These are phyloP conservation scores for Diuraphis noxia DNA, from an alignment of 1,140 invertebrate genomes.

Conservation along the genomic window DNA sequence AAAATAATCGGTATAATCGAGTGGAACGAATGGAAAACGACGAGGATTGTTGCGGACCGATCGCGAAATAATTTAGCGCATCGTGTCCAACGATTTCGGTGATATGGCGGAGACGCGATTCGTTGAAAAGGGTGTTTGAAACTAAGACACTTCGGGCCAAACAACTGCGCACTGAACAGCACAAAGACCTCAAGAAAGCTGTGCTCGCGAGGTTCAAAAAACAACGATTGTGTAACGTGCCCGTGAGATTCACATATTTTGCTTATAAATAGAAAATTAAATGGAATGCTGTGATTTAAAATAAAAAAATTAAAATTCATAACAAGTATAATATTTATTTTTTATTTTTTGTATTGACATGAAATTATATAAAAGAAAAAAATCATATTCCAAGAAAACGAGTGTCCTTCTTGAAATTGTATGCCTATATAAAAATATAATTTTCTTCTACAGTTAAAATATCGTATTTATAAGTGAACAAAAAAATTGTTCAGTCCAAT, in stretches of 20 bases:
- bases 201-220: background rate
- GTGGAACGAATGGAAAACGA: background rate
- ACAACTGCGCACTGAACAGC: background rate
- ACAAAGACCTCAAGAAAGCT: background rate
- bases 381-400: background rate
- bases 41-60: too few species aligned
- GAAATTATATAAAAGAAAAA: background rate
- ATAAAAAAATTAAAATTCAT: background rate
- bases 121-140: background rate
- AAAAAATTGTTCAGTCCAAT: too few species aligned
- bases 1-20: background rate
- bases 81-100: background rate
- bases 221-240: background rate
- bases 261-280: too few species aligned
- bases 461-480: background rate
- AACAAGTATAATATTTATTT: too few species aligned
- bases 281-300: too few species aligned
- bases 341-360: background rate
- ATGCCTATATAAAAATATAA: background rate
- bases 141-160: background rate
- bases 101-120: background rate
- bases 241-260: too few species aligned
- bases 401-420: background rate
- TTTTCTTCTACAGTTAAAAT: background rate
- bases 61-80: background rate